Evolutionary conservation across 2,888 invertebrate species (phyloP).

Genomic region (Sabatieria punctata): DNA sequence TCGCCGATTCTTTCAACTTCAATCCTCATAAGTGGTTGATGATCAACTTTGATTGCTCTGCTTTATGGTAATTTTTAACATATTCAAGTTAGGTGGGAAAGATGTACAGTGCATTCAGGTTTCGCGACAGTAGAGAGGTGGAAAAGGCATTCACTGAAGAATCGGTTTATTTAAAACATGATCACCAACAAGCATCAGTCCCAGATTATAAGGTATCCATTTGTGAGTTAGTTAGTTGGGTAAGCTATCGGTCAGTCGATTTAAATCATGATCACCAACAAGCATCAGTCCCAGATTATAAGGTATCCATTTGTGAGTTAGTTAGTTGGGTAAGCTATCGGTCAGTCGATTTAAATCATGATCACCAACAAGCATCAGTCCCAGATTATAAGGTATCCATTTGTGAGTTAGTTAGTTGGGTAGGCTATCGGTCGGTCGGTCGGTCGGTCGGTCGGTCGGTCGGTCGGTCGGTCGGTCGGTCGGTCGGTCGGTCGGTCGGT

Average conservation of each 20-base stretch:
- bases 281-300: conserved; percentile 41
- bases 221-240: no score
- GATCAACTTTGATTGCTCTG: conserved; percentile 97
- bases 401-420: no score
- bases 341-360: conserved; percentile 81
- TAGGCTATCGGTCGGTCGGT: conserved; percentile 51
- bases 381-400: conserved; percentile 10
- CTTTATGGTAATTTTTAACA: conserved; percentile 63
- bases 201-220: conserved; percentile 10
- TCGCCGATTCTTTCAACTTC: conserved; percentile 84
- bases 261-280: conserved; percentile 78
- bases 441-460: no score
- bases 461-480: no score
- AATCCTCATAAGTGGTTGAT: conserved; percentile 98
- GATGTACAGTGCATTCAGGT: conserved; percentile 45
- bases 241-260: conserved; percentile 51
- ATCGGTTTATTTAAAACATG: conserved; percentile 82
- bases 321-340: not conserved
- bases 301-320: no score
- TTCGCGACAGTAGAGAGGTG: conserved; percentile 69
- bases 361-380: conserved; percentile 61
- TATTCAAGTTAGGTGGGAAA: not conserved
- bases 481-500: no score
- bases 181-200: conserved; percentile 61
- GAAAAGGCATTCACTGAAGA: conserved; percentile 93